Conservation (phyloP, 1,140 invertebrate species). For the Nymphalis io region DNA sequence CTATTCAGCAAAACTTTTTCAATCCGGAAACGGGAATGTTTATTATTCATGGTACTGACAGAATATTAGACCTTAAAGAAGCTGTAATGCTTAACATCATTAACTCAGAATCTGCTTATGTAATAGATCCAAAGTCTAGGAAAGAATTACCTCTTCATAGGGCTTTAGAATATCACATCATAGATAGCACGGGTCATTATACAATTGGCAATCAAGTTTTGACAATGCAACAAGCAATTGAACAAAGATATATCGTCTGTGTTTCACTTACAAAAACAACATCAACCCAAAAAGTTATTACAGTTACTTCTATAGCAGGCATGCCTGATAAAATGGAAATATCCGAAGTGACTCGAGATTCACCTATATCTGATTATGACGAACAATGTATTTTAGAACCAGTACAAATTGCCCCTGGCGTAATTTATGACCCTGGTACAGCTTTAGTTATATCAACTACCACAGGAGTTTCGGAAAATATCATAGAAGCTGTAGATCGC, state of each 20-base stretch:
- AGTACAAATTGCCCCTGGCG: constrained; percentile 84
- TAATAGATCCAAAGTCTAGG: constrained; percentile 87
- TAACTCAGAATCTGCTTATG: constrained; percentile 88
- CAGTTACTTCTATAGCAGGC: constrained; percentile 83
- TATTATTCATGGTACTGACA: constrained; percentile 92
- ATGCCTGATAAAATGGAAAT: constrained; percentile 86
- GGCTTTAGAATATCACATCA: constrained; percentile 88
- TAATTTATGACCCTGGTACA: constrained; percentile 89
- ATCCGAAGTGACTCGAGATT: constrained; percentile 73
- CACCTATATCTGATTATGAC: constrained; percentile 64
- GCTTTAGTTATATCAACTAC: constrained; percentile 87
- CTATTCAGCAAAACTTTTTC: constrained; percentile 88
- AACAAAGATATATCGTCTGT: constrained; percentile 83
- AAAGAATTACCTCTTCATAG: constrained; percentile 86
- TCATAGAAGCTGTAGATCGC: constrained; percentile 86
- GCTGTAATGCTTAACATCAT: constrained; percentile 93
- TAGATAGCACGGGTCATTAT: constrained; percentile 90
- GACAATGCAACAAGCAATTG: constrained; percentile 91
- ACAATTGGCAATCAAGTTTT: constrained; percentile 81
- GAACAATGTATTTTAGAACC: constrained; percentile 83
- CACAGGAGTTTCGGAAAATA: constrained; percentile 85
- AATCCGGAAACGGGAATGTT: constrained; percentile 91
- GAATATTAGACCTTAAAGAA: constrained; percentile 92
- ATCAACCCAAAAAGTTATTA: constrained; percentile 81
- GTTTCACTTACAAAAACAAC: constrained; percentile 67